A percentile compares a stretch with the other conserved stretches of the same genome.
phyloP scores from a whole-genome alignment of 2,888 invertebrate species.

The Baronia brevicornis region DNA sequence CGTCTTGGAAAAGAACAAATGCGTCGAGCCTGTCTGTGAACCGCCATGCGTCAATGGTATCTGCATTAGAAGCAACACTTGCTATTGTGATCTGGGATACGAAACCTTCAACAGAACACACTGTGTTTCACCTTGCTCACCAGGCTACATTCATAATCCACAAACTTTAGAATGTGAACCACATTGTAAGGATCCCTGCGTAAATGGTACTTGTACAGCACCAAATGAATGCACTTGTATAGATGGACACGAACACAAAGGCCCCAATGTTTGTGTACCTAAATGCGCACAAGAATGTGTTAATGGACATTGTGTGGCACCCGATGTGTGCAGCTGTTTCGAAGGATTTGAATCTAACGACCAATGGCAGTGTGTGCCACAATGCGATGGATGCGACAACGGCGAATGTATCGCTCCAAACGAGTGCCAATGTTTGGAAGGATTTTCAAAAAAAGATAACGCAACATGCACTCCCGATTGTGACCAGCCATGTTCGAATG shows the following conservation, averaged over 20 bases:
- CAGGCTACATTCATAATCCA: slow-evolving; percentile 28
- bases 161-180: too few species aligned
- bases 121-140: slow-evolving; percentile 36
- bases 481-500: slow-evolving; percentile 34
- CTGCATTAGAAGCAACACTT: slow-evolving; percentile 44
- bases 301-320: slow-evolving; percentile 16
- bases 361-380: slow-evolving; percentile 20
- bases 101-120: slow-evolving; percentile 38
- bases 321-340: slow-evolving; percentile 15
- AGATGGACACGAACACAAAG: too few species aligned
- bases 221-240: too few species aligned
- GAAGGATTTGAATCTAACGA: slow-evolving; percentile 19
- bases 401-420: slow-evolving; percentile 68
- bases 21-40: too few species aligned
- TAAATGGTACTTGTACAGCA: too few species aligned
- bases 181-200: too few species aligned
- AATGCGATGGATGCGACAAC: slow-evolving; percentile 41
- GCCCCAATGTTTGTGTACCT: slow-evolving; percentile 25
- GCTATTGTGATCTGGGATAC: slow-evolving; percentile 38
- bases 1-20: too few species aligned
- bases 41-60: slow-evolving; percentile 44
- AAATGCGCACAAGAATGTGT: slow-evolving; percentile 20
- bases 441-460: slow-evolving; percentile 46
- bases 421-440: slow-evolving; percentile 73
- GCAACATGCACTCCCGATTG: slow-evolving; percentile 33